phyloP scores from a whole-genome alignment of 2,888 invertebrate genomes.

The Chloroclystis v-ata region DNA sequence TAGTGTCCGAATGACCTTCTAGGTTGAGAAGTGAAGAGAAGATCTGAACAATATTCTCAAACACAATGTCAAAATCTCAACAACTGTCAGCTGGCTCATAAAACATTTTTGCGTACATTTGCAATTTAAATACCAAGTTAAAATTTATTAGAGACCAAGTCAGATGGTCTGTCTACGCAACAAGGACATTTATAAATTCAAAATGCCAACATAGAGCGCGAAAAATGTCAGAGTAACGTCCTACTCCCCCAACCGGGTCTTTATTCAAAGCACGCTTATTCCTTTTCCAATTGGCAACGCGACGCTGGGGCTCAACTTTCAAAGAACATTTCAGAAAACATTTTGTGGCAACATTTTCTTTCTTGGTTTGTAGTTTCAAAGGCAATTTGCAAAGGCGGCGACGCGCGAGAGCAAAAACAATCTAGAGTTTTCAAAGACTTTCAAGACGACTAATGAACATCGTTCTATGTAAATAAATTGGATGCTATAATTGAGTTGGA shows the following conservation, averaged over 20 bases:
- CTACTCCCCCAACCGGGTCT: neutral
- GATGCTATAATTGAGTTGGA: no score
- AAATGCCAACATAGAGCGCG: conserved; percentile 3
- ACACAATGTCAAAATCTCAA: no score
- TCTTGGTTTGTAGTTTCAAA: conserved; percentile 45
- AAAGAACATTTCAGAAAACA: conserved; percentile 20
- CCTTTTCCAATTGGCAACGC: conserved; percentile 22
- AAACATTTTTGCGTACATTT: no score
- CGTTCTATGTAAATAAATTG: conserved; percentile 36
- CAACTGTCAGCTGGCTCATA: no score
- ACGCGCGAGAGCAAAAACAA: conserved; percentile 42
- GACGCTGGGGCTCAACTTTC: conserved; percentile 10
- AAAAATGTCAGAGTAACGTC: conserved; percentile 8
- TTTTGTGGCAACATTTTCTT: conserved; percentile 33
- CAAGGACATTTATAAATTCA: no score
- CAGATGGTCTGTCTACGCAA: no score
- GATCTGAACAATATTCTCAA: no score
- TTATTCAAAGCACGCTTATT: conserved; percentile 19
- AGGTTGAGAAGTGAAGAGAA: no score
- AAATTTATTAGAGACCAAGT: no score
- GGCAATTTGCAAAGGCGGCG: conserved; percentile 47
- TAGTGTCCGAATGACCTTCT: no score
- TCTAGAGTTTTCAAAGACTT: conserved; percentile 41
- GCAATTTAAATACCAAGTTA: no score
- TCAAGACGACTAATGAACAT: conserved; percentile 39